Percentiles rank a stretch among this genome's conserved stretches.
phyloP scores from a whole-genome alignment of 2,797 vertebrate genomes.

The Pempheris klunzingeri region DNA sequence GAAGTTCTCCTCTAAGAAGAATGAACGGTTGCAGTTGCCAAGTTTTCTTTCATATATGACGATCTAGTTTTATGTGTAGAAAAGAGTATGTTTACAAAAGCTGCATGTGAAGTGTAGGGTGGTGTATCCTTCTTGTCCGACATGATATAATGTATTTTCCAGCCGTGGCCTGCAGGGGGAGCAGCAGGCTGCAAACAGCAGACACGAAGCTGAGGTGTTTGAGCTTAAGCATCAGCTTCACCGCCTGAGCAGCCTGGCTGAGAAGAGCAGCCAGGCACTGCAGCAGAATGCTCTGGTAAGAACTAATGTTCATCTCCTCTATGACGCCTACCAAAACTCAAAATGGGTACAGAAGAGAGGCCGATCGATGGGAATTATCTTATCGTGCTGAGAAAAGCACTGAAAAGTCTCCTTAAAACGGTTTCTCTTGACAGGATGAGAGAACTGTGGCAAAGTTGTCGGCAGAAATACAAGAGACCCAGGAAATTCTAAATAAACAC shows the following conservation, averaged over 20 bases:
- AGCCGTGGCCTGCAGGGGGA: slow-evolving; percentile 87
- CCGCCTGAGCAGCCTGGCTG: slow-evolving; percentile 76
- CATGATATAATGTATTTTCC: slow-evolving; percentile 43
- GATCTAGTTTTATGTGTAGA: background rate
- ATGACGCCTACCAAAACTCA: background rate
- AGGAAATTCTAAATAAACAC: slow-evolving; percentile 75
- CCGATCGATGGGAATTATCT: background rate
- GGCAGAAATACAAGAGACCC: slow-evolving; percentile 75
- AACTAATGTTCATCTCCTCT: too few relatives aligned
- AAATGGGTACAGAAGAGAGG: background rate
- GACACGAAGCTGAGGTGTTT: slow-evolving; percentile 69
- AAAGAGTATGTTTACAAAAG: background rate
- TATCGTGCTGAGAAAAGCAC: background rate
- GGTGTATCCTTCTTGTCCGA: background rate
- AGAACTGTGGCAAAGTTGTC: slow-evolving; percentile 76
- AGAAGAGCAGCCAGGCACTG: slow-evolving; percentile 83
- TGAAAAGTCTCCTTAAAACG: background rate
- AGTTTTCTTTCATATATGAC: background rate
- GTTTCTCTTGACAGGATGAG: slow-evolving; percentile 74
- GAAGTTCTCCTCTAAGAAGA: background rate
- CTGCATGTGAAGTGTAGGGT: background rate
- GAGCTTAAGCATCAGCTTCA: slow-evolving; percentile 82
- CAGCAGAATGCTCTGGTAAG: slow-evolving; percentile 89
- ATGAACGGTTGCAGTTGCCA: background rate
- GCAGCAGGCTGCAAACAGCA: slow-evolving; percentile 75